Evolutionary conservation across 2,888 invertebrate species (phyloP).

Genomic region (Hypolimnas misippus): DNA sequence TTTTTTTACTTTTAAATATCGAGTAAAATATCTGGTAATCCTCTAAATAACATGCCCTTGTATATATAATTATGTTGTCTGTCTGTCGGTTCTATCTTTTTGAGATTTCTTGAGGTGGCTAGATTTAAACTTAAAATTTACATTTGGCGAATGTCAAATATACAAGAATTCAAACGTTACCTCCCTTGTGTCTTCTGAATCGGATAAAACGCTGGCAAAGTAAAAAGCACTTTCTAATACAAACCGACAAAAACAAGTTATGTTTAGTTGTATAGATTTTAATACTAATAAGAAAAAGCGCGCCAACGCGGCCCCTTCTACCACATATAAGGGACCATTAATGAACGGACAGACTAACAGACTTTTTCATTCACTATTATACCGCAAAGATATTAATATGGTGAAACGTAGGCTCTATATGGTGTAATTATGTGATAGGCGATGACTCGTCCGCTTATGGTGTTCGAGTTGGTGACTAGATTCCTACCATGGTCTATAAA

Average conservation of each 20-base stretch:
- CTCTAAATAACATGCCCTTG: no score
- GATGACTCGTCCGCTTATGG: slow-evolving; percentile 12
- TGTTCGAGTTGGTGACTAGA: slow-evolving; percentile 8
- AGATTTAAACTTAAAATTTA: no score
- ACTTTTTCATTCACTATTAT: slow-evolving; percentile 36
- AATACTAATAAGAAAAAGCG: neutral
- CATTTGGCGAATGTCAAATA: no score
- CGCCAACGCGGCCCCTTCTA: neutral
- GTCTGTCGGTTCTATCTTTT: no score
- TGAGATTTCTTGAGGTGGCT: no score
- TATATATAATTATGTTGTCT: no score
- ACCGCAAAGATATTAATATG: slow-evolving; percentile 34
- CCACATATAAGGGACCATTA: slow-evolving; percentile 32
- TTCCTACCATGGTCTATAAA: slow-evolving; percentile 16
- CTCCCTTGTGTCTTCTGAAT: no score
- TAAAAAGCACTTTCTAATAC: slow-evolving; percentile 6
- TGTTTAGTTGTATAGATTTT: neutral
- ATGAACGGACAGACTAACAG: slow-evolving; percentile 36
- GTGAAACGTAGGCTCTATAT: slow-evolving; percentile 13
- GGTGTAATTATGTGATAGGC: slow-evolving; percentile 35
- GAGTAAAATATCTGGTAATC: no score
- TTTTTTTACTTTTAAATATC: no score
- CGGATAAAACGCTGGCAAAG: neutral
- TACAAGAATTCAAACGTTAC: no score
- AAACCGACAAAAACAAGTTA: slow-evolving; percentile 1